Percentiles rank a stretch among this genome's conserved stretches.
Evolutionary conservation across 1,140 invertebrate species (phyloP).

Genomic region (Chironomus tepperi): DNA sequence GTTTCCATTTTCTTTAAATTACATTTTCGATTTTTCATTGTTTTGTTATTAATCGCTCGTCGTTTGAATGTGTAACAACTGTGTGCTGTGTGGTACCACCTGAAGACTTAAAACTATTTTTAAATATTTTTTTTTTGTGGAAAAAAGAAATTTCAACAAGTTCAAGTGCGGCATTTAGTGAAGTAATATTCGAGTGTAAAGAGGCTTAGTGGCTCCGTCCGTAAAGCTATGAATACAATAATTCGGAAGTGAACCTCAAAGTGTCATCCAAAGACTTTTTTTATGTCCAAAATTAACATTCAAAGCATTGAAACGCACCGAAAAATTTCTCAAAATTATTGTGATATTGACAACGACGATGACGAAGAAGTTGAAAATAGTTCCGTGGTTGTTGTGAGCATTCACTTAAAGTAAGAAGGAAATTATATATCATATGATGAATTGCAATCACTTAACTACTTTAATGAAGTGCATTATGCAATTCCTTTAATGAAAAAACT

Average conservation of each 20-base stretch:
- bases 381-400: not conserved
- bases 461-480: not conserved
- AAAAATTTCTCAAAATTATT: too few species aligned
- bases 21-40: conserved; percentile 17
- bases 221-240: not conserved
- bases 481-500: not conserved
- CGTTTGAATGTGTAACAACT: not conserved
- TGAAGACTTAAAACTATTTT: too few species aligned
- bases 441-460: not conserved
- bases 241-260: not conserved
- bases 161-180: not conserved
- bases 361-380: not conserved
- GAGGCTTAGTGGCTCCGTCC: not conserved
- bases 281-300: too few species aligned
- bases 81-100: not conserved
- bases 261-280: not conserved
- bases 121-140: too few species aligned
- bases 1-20: not conserved
- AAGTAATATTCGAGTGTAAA: not conserved
- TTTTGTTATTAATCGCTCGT: not conserved
- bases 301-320: too few species aligned
- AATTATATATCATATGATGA: not conserved
- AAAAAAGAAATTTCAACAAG: not conserved
- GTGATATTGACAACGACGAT: too few species aligned
- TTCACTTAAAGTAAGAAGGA: conserved; percentile 1